phyloP scores from a whole-genome alignment of 1,140 invertebrate species.

The Formica exsecta region DNA sequence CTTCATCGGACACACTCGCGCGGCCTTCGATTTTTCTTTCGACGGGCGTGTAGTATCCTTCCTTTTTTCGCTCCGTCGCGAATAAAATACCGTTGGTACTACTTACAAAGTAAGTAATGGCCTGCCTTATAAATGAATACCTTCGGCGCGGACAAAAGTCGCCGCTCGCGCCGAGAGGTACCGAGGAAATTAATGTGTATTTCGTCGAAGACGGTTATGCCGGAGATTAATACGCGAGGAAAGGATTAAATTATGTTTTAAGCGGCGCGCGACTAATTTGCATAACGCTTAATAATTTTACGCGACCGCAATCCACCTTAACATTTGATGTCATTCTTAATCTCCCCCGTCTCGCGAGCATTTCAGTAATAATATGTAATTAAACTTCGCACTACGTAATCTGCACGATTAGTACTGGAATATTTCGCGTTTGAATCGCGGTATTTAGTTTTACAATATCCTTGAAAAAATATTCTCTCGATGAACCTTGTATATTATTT shows the following conservation, averaged over 20 bases:
- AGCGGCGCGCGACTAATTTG: conserved; percentile 71
- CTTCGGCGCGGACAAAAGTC: conserved; percentile 62
- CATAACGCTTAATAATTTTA: conserved; percentile 75
- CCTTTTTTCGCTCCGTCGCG: conserved; percentile 55
- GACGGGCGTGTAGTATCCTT: conserved; percentile 59
- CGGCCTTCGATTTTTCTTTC: conserved; percentile 52
- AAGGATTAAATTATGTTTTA: conserved; percentile 74
- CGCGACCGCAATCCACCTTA: conserved; percentile 60
- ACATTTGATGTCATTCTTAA: conserved; percentile 63
- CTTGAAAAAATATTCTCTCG: not conserved
- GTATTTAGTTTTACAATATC: conserved; percentile 4
- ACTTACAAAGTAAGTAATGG: conserved; percentile 54
- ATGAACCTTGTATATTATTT: not conserved
- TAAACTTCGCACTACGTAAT: conserved; percentile 48
- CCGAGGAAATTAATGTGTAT: conserved; percentile 71
- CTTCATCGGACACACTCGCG: conserved; percentile 67
- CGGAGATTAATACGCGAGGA: conserved; percentile 71
- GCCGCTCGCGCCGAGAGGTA: conserved; percentile 62
- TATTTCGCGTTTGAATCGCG: conserved; percentile 11
- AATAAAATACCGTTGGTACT: conserved; percentile 50
- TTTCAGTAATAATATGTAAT: conserved; percentile 52
- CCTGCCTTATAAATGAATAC: conserved; percentile 65
- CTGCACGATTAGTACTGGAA: conserved; percentile 39
- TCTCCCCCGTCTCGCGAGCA: conserved; percentile 36
- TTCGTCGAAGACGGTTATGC: conserved; percentile 71